These are phyloP conservation scores for Gasterosteus nipponicus DNA, from an alignment of 2,113 vertebrate genomes.

Conservation along the genomic window DNA sequence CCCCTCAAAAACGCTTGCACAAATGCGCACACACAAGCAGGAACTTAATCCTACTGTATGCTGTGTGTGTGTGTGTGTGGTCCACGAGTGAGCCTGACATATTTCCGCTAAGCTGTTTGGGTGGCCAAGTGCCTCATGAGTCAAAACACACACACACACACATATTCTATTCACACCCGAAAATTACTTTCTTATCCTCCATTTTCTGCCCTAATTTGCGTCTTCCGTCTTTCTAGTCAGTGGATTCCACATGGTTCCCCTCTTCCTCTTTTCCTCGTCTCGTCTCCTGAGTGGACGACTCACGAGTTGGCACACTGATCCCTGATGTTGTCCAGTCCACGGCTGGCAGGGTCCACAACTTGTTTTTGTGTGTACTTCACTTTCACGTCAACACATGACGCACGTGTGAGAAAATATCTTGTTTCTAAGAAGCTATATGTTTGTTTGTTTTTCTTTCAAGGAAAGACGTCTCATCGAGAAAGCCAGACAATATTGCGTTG, in stretches of 20 bases:
- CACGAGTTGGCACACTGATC: constrained; percentile 39
- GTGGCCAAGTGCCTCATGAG: constrained; percentile 9
- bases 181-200: constrained; percentile 31
- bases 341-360: constrained; percentile 17
- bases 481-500: constrained; percentile 13
- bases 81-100: constrained; percentile 26
- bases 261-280: constrained; percentile 14
- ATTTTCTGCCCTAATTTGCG: constrained; percentile 40
- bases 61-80: background rate
- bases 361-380: background rate
- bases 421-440: background rate
- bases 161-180: constrained; percentile 15
- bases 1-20: background rate
- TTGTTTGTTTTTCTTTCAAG: constrained; percentile 18
- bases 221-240: constrained; percentile 19
- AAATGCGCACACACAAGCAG: constrained; percentile 29
- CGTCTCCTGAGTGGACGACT: constrained; percentile 15
- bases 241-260: constrained; percentile 32
- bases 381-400: background rate
- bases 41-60: constrained; percentile 3
- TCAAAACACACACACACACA: constrained; percentile 16
- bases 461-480: constrained; percentile 8
- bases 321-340: constrained; percentile 45
- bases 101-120: constrained; percentile 32
- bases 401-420: background rate